Evolutionary conservation across 2,113 vertebrate species (phyloP), one percentile per base, ranked within the genome.

Genomic region (Equus przewalskii): DNA sequence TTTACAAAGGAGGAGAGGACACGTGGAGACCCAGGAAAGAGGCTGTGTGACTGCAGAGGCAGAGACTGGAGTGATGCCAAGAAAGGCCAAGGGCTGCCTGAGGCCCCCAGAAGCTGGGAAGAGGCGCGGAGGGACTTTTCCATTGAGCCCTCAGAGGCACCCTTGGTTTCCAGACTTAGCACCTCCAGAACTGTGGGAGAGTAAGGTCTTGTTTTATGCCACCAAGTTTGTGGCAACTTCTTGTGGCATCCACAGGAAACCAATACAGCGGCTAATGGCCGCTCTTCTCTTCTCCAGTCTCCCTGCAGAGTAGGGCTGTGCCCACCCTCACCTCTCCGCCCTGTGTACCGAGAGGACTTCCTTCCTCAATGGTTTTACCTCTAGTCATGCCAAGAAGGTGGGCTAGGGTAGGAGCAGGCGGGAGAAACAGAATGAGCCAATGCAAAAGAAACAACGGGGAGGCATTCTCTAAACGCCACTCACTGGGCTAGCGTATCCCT

Each of bases 71-170:
- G 6, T 49, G 28, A 82, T 21, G 3, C 5, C 9, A 33, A 28
- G 69, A 10, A 28, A 69, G 4, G 1, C 7, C 5, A 62, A 73
- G 26, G 5, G 10, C 9, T 44, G 15, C 6, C 11, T 0, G 10
- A 49, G 28, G 21, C 12, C 18, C 7, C 22, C 1, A 6, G 36
- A 33, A 58, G 13, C 13, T 46, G 70, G 18, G n/a, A 81, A 69
- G 51, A 81, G 14, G 6, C 22, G 41, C n/a, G 24, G 24, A 36
- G 56, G 15, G 4, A 28, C 41, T 65, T 26, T 60, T 78, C 33
- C 24, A 1, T 16, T 69, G 51, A 70, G 22, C 8, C 11, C 26
- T 60, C 44, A 75, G 46, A 6, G 16, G 10, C 13, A 36, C 7
- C 15, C 67, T 72, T 36, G 13, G n/a, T 60, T 51, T 79, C 19